Evolutionary conservation across 2,888 invertebrate species (phyloP).

Genomic region (Argyresthia albistria): DNA sequence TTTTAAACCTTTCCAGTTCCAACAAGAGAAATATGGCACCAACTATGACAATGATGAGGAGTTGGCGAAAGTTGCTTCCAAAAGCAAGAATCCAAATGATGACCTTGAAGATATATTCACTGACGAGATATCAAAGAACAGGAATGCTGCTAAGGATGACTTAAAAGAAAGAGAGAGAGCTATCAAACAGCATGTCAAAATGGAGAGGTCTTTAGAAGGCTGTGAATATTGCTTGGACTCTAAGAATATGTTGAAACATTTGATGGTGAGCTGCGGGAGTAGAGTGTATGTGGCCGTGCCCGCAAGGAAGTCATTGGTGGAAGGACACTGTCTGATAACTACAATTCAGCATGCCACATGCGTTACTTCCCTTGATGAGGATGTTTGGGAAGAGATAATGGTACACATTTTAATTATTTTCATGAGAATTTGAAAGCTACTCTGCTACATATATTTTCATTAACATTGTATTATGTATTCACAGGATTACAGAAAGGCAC

Average conservation of each 20-base stretch:
- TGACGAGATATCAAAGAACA: conserved; percentile 80
- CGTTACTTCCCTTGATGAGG: conserved; percentile 91
- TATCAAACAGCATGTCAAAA: conserved; percentile 80
- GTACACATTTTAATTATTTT: conserved; percentile 38
- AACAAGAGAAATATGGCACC: conserved; percentile 85
- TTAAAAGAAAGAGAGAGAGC: conserved; percentile 76
- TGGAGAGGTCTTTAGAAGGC: conserved; percentile 80
- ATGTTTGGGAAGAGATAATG: conserved; percentile 92
- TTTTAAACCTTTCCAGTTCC: conserved; percentile 63
- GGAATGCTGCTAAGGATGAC: conserved; percentile 73
- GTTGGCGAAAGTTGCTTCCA: conserved; percentile 81
- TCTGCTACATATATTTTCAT: background rate
- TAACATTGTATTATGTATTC: conserved; percentile 21
- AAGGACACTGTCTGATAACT: conserved; percentile 89
- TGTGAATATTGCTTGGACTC: conserved; percentile 91
- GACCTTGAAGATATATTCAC: conserved; percentile 91
- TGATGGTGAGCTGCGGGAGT: conserved; percentile 85
- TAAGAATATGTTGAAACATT: conserved; percentile 84
- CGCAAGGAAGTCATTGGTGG: conserved; percentile 82
- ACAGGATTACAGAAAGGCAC: conserved; percentile 81
- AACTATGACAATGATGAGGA: conserved; percentile 86
- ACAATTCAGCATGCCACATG: conserved; percentile 87
- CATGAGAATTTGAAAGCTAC: background rate
- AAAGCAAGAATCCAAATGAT: conserved; percentile 76
- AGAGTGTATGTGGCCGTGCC: conserved; percentile 91